Conservation (phyloP, 2,113 vertebrate genomes). For the Aix galericulata region DNA sequence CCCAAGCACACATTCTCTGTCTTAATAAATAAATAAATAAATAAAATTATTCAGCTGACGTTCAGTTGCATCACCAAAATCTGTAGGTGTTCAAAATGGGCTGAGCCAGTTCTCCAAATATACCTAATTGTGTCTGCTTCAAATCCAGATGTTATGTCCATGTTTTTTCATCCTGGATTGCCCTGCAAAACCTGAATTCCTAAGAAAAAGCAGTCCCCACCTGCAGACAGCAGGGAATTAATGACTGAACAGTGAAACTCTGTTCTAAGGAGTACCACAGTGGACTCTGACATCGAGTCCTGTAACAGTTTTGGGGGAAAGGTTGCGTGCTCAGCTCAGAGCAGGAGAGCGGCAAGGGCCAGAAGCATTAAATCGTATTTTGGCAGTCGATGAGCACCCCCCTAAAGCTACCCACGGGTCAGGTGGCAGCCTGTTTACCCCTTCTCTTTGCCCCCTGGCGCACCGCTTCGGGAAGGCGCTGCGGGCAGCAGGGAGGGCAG, state of each 20-base stretch:
- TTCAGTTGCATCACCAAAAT: neutral
- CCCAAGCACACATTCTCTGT: neutral
- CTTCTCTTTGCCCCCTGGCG: neutral
- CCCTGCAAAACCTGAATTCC: neutral
- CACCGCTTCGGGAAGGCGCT: constrained; percentile 46
- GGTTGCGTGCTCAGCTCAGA: neutral
- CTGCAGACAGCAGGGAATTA: neutral
- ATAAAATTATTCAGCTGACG: too few species aligned
- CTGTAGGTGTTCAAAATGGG: neutral
- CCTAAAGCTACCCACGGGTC: neutral
- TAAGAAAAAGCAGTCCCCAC: neutral
- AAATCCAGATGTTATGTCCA: neutral
- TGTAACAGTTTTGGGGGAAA: neutral
- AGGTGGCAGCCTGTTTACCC: neutral
- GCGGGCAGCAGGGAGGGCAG: constrained; percentile 47
- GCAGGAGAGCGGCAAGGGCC: neutral
- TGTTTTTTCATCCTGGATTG: neutral
- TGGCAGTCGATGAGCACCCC: neutral
- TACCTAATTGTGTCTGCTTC: neutral
- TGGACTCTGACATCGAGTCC: neutral
- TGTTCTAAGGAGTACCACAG: neutral
- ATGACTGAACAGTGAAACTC: neutral
- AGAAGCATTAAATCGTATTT: too few species aligned
- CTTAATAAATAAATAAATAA: neutral
- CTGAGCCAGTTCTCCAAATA: neutral